Percentiles rank a stretch among this genome's conserved stretches.
Evolutionary conservation across 2,113 vertebrate genomes (phyloP).

Genomic region (Brachionichthys hirsutus): DNA sequence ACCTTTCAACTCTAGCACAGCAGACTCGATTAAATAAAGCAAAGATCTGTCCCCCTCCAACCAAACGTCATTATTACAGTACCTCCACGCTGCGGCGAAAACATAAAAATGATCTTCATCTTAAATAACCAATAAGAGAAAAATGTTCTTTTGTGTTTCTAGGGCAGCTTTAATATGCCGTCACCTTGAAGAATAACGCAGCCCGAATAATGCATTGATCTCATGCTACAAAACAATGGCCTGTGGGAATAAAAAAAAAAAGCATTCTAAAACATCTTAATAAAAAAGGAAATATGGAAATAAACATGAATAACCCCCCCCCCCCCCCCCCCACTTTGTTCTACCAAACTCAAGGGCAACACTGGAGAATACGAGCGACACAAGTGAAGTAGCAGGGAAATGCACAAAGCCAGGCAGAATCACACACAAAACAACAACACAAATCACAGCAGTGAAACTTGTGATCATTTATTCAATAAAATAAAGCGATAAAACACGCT

Average conservation of each 20-base stretch:
- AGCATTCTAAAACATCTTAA: slow-evolving; percentile 52
- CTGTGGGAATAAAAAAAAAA: slow-evolving; percentile 53
- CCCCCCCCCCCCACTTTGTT: slow-evolving; percentile 52
- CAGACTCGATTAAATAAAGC: slow-evolving; percentile 49
- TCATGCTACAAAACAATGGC: slow-evolving; percentile 55
- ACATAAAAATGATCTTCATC: slow-evolving; percentile 60
- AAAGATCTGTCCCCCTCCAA: slow-evolving; percentile 26
- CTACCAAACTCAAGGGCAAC: slow-evolving; percentile 54
- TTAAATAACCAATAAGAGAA: slow-evolving; percentile 63
- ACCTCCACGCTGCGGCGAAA: slow-evolving; percentile 25
- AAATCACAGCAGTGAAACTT: slow-evolving; percentile 39
- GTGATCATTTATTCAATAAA: slow-evolving; percentile 47
- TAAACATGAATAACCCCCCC: slow-evolving; percentile 52
- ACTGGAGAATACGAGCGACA: slow-evolving; percentile 38
- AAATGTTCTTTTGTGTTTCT: slow-evolving; percentile 67
- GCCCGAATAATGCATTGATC: slow-evolving; percentile 63
- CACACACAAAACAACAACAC: slow-evolving; percentile 26
- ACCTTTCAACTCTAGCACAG: slow-evolving; percentile 42
- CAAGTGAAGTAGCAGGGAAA: slow-evolving; percentile 7
- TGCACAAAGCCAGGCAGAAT: slow-evolving; percentile 27
- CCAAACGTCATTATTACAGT: slow-evolving; percentile 24
- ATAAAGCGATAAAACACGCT: slow-evolving; percentile 30
- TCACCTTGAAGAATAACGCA: slow-evolving; percentile 71
- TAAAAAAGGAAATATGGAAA: slow-evolving; percentile 58
- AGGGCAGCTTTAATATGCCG: slow-evolving; percentile 57